These are phyloP conservation scores for Acrocephalus arundinaceus DNA, from an alignment of 2,113 vertebrate species.

Conservation along the genomic window DNA sequence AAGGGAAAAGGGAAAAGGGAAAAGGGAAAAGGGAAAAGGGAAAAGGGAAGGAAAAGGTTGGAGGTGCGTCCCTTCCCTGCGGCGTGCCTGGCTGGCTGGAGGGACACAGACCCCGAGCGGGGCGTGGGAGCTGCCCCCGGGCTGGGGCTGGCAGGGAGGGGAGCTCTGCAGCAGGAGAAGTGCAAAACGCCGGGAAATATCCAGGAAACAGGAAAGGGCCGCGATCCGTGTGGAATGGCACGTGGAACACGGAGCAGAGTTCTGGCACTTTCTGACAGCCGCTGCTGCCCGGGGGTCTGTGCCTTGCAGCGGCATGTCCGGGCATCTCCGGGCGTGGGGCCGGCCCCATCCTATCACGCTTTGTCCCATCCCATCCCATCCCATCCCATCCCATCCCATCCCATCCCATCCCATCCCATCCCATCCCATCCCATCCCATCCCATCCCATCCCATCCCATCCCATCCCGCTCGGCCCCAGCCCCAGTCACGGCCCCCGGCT, in stretches of 20 bases:
- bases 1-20: neutral
- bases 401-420: neutral
- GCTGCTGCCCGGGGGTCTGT: accelerated
- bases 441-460: too few species aligned
- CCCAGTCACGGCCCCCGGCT: accelerated
- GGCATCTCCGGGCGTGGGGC: accelerated
- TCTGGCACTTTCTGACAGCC: neutral
- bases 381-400: too few species aligned
- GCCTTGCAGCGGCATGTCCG: accelerated
- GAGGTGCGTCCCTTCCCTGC: accelerated
- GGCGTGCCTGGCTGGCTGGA: accelerated
- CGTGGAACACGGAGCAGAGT: accelerated
- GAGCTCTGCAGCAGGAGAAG: accelerated
- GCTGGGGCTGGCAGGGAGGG: neutral
- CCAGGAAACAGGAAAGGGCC: accelerated
- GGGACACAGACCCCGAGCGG: accelerated
- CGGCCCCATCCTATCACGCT: accelerated
- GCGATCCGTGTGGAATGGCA: accelerated
- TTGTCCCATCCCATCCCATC: neutral
- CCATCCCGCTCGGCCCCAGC: neutral
- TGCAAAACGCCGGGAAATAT: neutral
- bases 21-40: too few species aligned
- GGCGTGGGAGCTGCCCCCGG: accelerated
- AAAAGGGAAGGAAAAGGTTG: too few species aligned
- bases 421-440: too few species aligned